A percentile compares a stretch with the other conserved stretches of the same genome.
Conservation (phyloP, 2,888 invertebrate species). For the Podotricha telesiphe region DNA sequence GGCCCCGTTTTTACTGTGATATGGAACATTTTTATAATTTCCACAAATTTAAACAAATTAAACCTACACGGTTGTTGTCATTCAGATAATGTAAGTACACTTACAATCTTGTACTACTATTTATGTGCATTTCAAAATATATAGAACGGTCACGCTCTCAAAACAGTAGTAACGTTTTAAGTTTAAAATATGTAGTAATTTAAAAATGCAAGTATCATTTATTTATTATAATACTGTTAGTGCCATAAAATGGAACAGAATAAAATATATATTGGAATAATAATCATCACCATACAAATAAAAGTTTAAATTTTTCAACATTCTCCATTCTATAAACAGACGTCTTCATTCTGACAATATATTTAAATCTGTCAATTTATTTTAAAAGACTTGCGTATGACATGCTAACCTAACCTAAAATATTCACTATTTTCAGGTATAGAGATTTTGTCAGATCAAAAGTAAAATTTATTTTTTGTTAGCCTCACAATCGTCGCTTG, state of each 20-base stretch:
- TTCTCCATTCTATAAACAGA: no score
- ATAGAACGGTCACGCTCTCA: slow-evolving; percentile 61
- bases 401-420: no score
- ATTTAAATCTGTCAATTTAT: no score
- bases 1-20: no score
- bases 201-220: slow-evolving; percentile 23
- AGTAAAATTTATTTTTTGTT: background rate
- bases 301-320: background rate
- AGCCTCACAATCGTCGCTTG: background rate
- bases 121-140: slow-evolving; percentile 54
- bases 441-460: background rate
- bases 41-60: background rate
- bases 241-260: background rate
- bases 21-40: background rate
- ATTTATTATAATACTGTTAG: background rate
- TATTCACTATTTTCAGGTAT: no score
- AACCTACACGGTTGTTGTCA: background rate
- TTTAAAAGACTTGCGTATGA: no score
- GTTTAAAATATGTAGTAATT: slow-evolving; percentile 47
- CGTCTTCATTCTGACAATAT: no score
- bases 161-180: slow-evolving; percentile 50
- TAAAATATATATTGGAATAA: background rate
- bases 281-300: slow-evolving; percentile 4
- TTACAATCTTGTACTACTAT: slow-evolving; percentile 9
- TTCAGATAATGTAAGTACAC: background rate